These are phyloP conservation scores for Prionailurus viverrinus DNA, from an alignment of 2,113 vertebrate species.

Conservation along the genomic window DNA sequence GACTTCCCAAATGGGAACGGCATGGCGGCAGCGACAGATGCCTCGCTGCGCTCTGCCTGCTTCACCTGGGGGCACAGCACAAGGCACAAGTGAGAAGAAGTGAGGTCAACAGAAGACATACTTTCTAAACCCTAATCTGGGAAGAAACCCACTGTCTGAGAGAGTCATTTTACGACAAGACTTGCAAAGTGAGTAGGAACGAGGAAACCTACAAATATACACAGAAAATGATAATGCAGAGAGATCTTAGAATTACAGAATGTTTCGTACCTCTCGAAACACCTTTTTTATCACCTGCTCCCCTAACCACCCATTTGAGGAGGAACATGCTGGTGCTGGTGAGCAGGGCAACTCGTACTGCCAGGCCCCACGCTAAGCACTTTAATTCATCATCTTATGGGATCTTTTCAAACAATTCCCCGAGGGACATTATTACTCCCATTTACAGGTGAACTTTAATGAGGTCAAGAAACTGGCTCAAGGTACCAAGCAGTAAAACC, in stretches of 20 bases:
- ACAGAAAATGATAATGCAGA: not conserved
- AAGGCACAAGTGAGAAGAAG: not conserved
- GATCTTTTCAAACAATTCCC: not conserved
- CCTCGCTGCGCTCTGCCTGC: conserved; percentile 86
- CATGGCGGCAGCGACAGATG: conserved; percentile 91
- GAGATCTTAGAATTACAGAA: not conserved
- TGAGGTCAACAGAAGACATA: not conserved
- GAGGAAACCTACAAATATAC: not conserved
- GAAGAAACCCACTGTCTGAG: not conserved
- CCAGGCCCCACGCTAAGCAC: not conserved
- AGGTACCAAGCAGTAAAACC: not conserved
- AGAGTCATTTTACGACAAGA: not conserved
- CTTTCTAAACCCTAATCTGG: not conserved
- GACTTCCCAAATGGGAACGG: conserved; percentile 98
- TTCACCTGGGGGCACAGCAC: conserved; percentile 87
- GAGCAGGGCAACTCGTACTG: not conserved
- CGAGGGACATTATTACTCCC: not conserved
- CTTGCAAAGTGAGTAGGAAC: not conserved
- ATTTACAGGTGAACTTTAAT: not conserved
- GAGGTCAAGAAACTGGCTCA: conserved; percentile 13
- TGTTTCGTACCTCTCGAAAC: not conserved
- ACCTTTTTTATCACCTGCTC: not conserved
- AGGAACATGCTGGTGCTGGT: not conserved
- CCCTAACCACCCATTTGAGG: not conserved
- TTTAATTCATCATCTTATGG: not conserved